Conservation (phyloP, 2,113 vertebrate species). For the Ailuropoda melanoleuca region DNA sequence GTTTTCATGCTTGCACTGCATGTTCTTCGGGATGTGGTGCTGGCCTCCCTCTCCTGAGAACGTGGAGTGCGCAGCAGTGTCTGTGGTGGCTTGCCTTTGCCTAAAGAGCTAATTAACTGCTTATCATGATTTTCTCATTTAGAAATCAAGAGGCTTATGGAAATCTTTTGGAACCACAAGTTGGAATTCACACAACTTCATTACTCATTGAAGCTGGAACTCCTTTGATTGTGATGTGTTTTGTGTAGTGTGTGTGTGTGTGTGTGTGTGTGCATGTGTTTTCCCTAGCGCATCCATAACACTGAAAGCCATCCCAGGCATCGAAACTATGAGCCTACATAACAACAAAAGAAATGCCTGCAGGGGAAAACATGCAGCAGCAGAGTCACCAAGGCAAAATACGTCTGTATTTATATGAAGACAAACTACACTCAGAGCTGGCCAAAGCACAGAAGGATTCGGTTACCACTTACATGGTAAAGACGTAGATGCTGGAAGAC, state of each 20-base stretch:
- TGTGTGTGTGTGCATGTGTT: not conserved
- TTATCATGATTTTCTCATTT: constrained; percentile 69
- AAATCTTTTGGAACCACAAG: constrained; percentile 75
- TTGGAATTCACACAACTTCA: constrained; percentile 63
- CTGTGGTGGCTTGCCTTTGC: constrained; percentile 12
- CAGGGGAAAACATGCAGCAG: not conserved
- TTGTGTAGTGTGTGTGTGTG: not conserved
- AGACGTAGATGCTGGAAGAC: not conserved
- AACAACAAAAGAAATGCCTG: constrained; percentile 40
- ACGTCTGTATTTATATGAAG: not conserved
- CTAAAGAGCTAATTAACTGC: constrained; percentile 74
- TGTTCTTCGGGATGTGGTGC: constrained; percentile 47
- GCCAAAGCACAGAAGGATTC: not conserved
- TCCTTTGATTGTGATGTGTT: constrained; percentile 65
- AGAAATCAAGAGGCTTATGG: constrained; percentile 67
- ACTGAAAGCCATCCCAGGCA: not conserved
- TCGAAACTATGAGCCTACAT: not conserved
- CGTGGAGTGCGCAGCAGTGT: not conserved
- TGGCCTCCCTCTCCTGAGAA: constrained; percentile 59
- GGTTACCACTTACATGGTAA: not conserved
- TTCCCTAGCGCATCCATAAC: not conserved
- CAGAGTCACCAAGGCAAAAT: constrained; percentile 44
- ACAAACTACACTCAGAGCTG: not conserved
- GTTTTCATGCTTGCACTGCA: constrained; percentile 49
- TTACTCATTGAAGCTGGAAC: constrained; percentile 70